Conservation (phyloP, 2,888 invertebrate genomes). For the Cosmorhoe ocellata region DNA sequence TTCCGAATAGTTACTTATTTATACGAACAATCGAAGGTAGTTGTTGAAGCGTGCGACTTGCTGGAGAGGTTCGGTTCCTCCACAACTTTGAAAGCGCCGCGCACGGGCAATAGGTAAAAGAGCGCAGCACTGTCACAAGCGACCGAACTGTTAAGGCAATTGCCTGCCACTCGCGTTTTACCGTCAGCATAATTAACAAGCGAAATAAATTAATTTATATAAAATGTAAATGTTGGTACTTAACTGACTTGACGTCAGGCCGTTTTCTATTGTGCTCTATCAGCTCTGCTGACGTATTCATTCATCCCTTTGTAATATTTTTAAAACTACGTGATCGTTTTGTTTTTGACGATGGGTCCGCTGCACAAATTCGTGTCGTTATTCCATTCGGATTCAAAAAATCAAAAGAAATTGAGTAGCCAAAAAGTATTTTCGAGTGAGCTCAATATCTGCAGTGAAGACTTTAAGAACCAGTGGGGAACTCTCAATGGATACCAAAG, state of each 20-base stretch:
- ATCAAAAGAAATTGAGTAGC: constrained; percentile 62
- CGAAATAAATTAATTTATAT: constrained; percentile 9
- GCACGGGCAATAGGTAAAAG: constrained; percentile 58
- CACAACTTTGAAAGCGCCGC: constrained; percentile 52
- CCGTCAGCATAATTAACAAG: constrained; percentile 8
- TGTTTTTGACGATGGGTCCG: constrained; percentile 76
- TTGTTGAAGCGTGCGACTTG: constrained; percentile 25
- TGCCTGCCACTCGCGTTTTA: constrained; percentile 29
- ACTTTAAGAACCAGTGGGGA: constrained; percentile 80
- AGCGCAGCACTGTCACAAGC: constrained; percentile 55
- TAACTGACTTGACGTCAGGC: neutral
- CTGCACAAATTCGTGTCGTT: constrained; percentile 84
- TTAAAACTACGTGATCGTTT: neutral
- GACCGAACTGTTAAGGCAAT: constrained; percentile 37
- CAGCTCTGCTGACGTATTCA: constrained; percentile 2
- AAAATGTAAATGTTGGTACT: constrained; percentile 11
- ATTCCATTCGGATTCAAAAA: constrained; percentile 82
- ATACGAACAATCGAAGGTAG: neutral
- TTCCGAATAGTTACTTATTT: too few species aligned
- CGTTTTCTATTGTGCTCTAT: neutral
- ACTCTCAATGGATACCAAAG: constrained; percentile 75
- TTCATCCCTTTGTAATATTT: neutral
- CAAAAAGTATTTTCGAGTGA: constrained; percentile 84
- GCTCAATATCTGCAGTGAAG: constrained; percentile 71
- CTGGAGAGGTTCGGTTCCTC: constrained; percentile 48